Base-by-base conservation (phyloP, 2,113 vertebrate genomes). In the Hippocampus abdominalis region DNA sequence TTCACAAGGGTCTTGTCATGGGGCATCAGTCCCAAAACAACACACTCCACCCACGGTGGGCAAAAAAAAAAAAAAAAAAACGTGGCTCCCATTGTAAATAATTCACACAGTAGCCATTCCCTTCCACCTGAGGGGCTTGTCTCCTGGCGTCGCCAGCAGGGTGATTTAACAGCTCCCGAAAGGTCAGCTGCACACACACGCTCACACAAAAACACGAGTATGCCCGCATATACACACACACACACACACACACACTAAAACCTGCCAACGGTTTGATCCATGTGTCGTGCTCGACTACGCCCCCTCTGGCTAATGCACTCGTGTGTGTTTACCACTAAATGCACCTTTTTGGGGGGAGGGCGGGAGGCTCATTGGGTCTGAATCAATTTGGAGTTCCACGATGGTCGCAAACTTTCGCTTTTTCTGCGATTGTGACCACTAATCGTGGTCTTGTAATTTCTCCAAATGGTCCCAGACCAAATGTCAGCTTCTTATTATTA, bases 41-140 rank as follows among this genome's bases (percentile, higher is more conserved):
- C 80, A 27, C 80, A 74, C 72, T 69, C 74, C 72, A 73, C 82
- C 75, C 77, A 79, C 79, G 48, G 72, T 40, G 56, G 27, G 25
- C 21, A 4, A 4, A 4, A 23, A 15, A 29, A 36, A 4, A 3
- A 3, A n/a, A 15, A 27, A 36, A 73, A 72, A 81, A 84, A 73
- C 72, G 77, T 87, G 74, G 82, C 84, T 86, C 86, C 84, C 86
- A 85, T 87, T 89, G 83, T 93, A 91, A 93, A 93, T 93, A 92
- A 93, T 93, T 93, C 87, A 93, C 83, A 87, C 82, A 72, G 32
- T 84, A 92, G 89, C 87, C 87, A 88, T 88, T 92, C 90, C 87
- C 89, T 93, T 93, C 92, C 92, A 93, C 91, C 90, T 92, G 92
- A 93, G 90, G 91, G 90, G 88, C 85, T 89, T 92, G 91, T 93